A percentile compares a stretch with the other conserved stretches of the same genome.
Conservation (phyloP, 2,888 invertebrate genomes). For the Cryptocephalus primarius region DNA sequence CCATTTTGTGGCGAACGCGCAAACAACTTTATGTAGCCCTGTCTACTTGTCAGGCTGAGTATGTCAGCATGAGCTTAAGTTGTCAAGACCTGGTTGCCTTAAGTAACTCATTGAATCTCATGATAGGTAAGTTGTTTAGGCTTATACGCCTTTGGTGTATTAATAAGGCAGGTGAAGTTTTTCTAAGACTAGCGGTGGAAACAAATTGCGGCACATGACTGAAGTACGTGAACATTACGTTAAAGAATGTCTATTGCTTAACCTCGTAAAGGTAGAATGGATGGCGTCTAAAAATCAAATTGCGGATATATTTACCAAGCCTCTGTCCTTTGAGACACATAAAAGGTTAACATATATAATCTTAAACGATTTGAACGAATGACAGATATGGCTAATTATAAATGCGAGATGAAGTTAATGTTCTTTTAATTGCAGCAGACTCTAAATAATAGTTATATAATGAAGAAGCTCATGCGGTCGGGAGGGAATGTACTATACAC, state of each 20-base stretch:
- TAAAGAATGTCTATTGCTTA: not conserved
- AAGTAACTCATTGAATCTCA: not conserved
- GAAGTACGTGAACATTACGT: conserved; percentile 1
- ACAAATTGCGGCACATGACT: not conserved
- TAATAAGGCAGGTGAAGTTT: not conserved
- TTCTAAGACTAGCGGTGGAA: not conserved
- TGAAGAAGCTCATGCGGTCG: too few species aligned
- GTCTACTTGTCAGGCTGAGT: too few species aligned
- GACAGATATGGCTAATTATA: too few species aligned
- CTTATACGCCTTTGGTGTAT: not conserved
- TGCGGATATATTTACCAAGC: not conserved
- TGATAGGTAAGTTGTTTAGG: not conserved
- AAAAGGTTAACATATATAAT: conserved; percentile 1
- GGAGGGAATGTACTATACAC: too few species aligned
- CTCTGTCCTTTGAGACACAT: conserved; percentile 1
- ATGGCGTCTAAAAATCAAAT: not conserved
- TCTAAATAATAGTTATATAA: too few species aligned
- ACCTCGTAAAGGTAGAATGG: not conserved
- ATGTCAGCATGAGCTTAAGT: too few species aligned
- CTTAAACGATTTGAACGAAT: not conserved
- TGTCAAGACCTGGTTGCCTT: conserved; percentile 2
- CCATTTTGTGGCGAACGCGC: not conserved
- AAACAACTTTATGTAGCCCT: too few species aligned
- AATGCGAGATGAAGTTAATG: too few species aligned
- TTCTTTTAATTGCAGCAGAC: too few species aligned